Evolutionary conservation across 2,888 invertebrate species (phyloP).

Genomic region (Dexiosoma caninum): DNA sequence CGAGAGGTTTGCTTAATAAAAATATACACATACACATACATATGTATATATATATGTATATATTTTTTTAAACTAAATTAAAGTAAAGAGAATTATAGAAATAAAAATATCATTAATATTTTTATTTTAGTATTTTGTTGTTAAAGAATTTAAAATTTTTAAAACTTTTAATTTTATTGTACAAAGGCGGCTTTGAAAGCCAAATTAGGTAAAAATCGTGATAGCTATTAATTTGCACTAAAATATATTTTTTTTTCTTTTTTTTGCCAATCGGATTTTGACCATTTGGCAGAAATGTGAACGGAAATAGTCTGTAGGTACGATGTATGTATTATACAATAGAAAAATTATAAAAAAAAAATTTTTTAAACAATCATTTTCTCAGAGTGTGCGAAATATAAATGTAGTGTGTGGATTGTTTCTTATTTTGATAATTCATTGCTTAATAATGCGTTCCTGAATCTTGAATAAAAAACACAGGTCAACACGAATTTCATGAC

Average conservation of each 20-base stretch:
- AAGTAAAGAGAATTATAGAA: conserved; percentile 19
- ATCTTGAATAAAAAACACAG: no score
- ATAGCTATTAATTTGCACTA: conserved; percentile 8
- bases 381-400: background rate
- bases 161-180: conserved; percentile 2
- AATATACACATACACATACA: no score
- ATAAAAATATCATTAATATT: conserved; percentile 20
- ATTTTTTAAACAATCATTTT: background rate
- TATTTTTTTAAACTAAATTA: conserved; percentile 19
- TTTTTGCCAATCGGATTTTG: background rate
- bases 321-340: background rate
- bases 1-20: conserved; percentile 12
- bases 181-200: conserved; percentile 12
- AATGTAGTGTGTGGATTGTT: background rate
- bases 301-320: background rate
- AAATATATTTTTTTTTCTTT: no score
- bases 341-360: background rate
- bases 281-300: conserved; percentile 25
- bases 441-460: background rate
- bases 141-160: conserved; percentile 17
- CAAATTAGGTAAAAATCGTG: conserved; percentile 21
- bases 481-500: no score
- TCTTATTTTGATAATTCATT: background rate
- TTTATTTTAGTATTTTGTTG: background rate
- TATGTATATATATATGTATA: no score